Conservation (phyloP, 2,888 invertebrate genomes). For the Dusona sp. region DNA sequence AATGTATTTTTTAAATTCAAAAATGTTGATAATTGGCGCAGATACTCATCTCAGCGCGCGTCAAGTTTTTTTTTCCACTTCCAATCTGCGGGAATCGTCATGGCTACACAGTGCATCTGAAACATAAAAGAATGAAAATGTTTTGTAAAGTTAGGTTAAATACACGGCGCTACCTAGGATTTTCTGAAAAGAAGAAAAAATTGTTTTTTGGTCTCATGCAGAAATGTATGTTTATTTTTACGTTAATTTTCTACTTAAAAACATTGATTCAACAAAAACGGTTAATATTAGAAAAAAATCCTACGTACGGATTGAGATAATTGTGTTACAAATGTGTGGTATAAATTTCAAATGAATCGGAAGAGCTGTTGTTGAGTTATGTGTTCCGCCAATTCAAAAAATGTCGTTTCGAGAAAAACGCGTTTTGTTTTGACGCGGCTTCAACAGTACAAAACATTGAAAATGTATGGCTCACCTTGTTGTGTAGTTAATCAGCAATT, state of each 20-base stretch:
- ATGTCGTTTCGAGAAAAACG: conserved; percentile 11
- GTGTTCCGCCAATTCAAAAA: too few species aligned
- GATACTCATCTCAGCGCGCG: too few species aligned
- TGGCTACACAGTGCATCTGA: neutral
- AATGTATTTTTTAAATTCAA: too few species aligned
- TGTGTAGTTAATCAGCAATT: conserved; percentile 3
- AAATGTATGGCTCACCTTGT: neutral
- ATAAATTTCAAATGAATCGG: conserved; percentile 9
- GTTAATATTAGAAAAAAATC: conserved; percentile 1
- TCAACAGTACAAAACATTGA: neutral
- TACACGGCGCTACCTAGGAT: conserved; percentile 8
- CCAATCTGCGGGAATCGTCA: neutral
- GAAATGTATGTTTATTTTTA: neutral
- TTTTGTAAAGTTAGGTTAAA: neutral
- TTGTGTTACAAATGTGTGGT: conserved; percentile 9
- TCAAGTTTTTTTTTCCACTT: conserved; percentile 7
- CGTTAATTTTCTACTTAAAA: neutral
- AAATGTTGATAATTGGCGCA: too few species aligned
- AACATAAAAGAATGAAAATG: too few species aligned
- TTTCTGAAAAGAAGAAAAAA: neutral
- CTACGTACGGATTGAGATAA: conserved; percentile 8
- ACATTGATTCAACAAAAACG: too few species aligned
- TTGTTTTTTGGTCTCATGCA: neutral
- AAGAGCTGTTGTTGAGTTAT: conserved; percentile 9
- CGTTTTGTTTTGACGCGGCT: too few species aligned